Conservation (phyloP, 2,113 vertebrate species). For the Halcyon senegalensis region DNA sequence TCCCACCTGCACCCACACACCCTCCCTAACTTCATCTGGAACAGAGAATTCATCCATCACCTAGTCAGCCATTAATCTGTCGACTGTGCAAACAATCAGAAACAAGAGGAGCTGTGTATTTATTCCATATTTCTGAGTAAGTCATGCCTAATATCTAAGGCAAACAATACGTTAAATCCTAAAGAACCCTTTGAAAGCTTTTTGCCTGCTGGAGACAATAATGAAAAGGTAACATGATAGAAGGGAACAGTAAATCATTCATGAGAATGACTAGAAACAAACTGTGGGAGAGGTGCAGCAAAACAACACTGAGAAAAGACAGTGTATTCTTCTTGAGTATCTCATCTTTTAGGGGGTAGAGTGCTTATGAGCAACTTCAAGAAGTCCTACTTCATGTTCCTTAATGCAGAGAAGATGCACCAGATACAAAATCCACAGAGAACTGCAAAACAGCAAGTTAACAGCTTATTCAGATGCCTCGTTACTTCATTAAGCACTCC, state of each 20-base stretch:
- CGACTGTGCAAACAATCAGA: constrained; percentile 3
- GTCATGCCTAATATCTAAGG: constrained; percentile 30
- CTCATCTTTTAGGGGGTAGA: not conserved
- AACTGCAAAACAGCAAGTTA: not conserved
- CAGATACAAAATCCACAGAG: not conserved
- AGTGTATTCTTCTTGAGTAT: not conserved
- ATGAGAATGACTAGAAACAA: constrained; percentile 29
- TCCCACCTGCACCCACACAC: not conserved
- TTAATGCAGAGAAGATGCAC: not conserved
- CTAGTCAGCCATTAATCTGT: not conserved
- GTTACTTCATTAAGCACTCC: not conserved
- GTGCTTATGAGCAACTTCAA: not conserved
- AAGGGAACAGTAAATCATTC: constrained; percentile 53
- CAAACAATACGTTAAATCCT: constrained; percentile 34
- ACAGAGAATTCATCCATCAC: not conserved
- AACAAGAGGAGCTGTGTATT: constrained; percentile 18
- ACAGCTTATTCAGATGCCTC: not conserved
- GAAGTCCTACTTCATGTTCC: not conserved
- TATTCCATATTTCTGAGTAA: constrained; percentile 50
- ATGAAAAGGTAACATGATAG: constrained; percentile 45
- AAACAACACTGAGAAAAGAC: not conserved
- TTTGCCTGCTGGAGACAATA: constrained; percentile 16
- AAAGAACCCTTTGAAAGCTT: constrained; percentile 36
- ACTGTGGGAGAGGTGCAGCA: not conserved
- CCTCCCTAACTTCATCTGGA: not conserved